These are phyloP conservation scores for Calliopum simillimum DNA, from an alignment of 2,888 invertebrate species.

Conservation along the genomic window DNA sequence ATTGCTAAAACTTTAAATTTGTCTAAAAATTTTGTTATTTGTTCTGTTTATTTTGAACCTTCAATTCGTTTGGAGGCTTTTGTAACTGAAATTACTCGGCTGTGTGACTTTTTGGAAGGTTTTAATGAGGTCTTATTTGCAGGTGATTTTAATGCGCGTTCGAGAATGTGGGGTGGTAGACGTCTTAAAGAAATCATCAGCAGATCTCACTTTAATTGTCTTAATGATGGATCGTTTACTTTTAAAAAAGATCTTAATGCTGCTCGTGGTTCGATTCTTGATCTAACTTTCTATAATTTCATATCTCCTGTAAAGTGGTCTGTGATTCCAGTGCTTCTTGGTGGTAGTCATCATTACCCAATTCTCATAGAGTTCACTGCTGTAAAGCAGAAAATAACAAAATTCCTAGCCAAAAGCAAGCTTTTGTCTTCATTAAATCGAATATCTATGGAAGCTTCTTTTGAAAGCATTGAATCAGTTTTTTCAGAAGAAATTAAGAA, in stretches of 20 bases:
- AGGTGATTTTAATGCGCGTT: too few relatives aligned
- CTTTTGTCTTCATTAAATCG: background rate
- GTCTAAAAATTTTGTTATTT: too few relatives aligned
- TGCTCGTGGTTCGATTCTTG: background rate
- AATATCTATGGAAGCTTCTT: background rate
- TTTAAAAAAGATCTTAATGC: background rate
- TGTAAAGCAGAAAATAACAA: background rate
- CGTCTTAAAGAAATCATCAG: background rate
- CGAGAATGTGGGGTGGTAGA: background rate
- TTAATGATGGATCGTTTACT: background rate
- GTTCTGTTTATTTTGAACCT: too few relatives aligned
- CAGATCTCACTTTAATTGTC: background rate
- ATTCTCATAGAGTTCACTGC: constrained; percentile 8
- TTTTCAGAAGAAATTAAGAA: background rate
- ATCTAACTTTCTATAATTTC: background rate
- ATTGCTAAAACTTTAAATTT: background rate
- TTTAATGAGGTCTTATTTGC: background rate
- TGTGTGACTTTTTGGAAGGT: background rate
- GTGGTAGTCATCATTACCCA: constrained; percentile 35
- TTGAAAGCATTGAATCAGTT: background rate
- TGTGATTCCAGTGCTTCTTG: constrained; percentile 10
- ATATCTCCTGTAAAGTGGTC: background rate
- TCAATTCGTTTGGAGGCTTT: background rate
- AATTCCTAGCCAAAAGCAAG: constrained; percentile 1
- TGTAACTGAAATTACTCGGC: background rate